Evolutionary conservation across 2,113 vertebrate species (phyloP), one percentile per base, ranked within the genome.

Genomic region (Rutilus rutilus): DNA sequence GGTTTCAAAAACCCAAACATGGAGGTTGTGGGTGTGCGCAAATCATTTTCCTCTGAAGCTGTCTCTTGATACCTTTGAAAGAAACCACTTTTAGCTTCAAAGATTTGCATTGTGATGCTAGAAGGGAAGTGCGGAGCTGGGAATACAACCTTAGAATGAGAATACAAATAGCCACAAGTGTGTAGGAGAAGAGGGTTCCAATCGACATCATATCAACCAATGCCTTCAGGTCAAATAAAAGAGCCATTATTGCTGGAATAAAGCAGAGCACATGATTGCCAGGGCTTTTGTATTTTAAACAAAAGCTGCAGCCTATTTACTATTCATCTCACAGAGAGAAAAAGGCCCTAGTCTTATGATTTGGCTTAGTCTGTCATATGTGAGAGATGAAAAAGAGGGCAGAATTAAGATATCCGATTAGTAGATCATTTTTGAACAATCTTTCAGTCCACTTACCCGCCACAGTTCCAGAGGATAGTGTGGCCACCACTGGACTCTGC

Each of bases 171-270:
- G 96, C 96, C 83, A 97, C 96, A 11, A 97, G 93, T 0, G 95
- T 96, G 93, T 97, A 98, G 54, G 96, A 95, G 91, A 98, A 95
- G 75, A 97, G 91, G 0, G 95, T 97, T 71, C 96, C 94, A 0
- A 97, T 95, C 76, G 96, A 98, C 96, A 97, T 96, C 90, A 95
- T 93, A 64, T 97, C 95, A 85, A 97, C 95, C 90, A 97, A 90
- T 3, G 95, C 94, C 33, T 96, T 96, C 93, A 97, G 90, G 86
- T 97, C 94, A 2, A 97, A 96, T 52, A 97, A 90, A 84, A 97
- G 90, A 45, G 96, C 94, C 95, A 97, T 95, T 84, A 97, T 87
- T 84, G 96, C 97, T 97, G 85, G 0, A 12, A 90, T 17, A 57
- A 88, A 69, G 83, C 42, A 87, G 14, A 92, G 15, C 12, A 15